Conservation (phyloP, 2,888 invertebrate species). For the Eucera pruinosa region DNA sequence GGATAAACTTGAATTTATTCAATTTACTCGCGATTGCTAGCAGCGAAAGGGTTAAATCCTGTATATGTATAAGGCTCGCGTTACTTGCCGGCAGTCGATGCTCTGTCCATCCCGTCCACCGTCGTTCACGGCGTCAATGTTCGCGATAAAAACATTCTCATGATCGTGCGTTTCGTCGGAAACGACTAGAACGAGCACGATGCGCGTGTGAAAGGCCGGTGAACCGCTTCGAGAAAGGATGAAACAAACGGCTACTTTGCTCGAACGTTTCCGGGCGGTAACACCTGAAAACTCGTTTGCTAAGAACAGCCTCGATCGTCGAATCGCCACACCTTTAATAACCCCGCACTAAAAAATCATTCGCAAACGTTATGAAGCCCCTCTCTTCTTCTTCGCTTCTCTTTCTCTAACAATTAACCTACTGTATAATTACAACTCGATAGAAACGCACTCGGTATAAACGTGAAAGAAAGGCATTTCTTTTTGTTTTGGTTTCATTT, state of each 20-base stretch:
- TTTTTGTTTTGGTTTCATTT: neutral
- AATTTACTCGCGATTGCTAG: no score
- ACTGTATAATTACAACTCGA: slow-evolving; percentile 48
- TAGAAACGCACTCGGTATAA: slow-evolving; percentile 60
- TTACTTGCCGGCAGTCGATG: slow-evolving; percentile 59
- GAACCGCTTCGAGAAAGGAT: slow-evolving; percentile 35
- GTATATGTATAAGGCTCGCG: slow-evolving; percentile 52
- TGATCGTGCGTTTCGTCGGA: slow-evolving; percentile 2
- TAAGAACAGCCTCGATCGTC: slow-evolving; percentile 28
- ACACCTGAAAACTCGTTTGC: slow-evolving; percentile 50
- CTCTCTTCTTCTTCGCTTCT: neutral
- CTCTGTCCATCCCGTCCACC: slow-evolving; percentile 61
- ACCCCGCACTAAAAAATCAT: slow-evolving; percentile 5
- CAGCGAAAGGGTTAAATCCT: no score
- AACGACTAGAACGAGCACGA: slow-evolving; percentile 22
- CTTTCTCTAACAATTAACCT: slow-evolving; percentile 42
- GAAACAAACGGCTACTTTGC: slow-evolving; percentile 15
- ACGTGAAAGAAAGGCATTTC: slow-evolving; percentile 59
- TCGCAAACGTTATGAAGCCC: slow-evolving; percentile 13
- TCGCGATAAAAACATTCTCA: no score
- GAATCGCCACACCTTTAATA: slow-evolving; percentile 4
- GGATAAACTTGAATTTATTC: no score
- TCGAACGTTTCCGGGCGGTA: slow-evolving; percentile 52
- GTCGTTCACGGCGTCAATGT: slow-evolving; percentile 25
- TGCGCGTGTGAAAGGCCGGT: slow-evolving; percentile 25